Evolutionary conservation across 2,113 vertebrate species (phyloP).

Genomic region (Brachyistius frenatus): DNA sequence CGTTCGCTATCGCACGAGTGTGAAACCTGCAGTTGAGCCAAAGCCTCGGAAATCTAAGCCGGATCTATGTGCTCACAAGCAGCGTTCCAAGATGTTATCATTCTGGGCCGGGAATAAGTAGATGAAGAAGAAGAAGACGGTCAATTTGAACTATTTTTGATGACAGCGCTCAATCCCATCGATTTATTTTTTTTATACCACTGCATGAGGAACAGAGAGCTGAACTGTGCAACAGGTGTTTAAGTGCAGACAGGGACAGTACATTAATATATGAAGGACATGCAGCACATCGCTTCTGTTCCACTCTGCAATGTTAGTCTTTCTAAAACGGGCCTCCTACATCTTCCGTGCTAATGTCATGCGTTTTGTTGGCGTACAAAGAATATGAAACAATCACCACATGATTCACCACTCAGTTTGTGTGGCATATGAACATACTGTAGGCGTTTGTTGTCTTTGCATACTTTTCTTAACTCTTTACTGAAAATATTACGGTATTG

Average conservation of each 20-base stretch:
- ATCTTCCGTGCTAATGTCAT: neutral
- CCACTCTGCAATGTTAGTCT: conserved; percentile 5
- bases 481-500: conserved; percentile 65
- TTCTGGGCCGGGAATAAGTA: neutral
- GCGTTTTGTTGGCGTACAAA: neutral
- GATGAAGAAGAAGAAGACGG: neutral
- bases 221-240: conserved; percentile 27
- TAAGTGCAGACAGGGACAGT: conserved; percentile 19
- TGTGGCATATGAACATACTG: neutral
- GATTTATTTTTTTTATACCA: neutral
- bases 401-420: conserved; percentile 18
- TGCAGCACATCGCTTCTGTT: neutral
- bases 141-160: conserved; percentile 18
- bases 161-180: conserved; percentile 10
- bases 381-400: conserved; percentile 13
- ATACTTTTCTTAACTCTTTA: conserved; percentile 35
- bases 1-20: conserved; percentile 33
- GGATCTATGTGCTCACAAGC: conserved; percentile 12
- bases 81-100: conserved; percentile 6
- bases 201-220: conserved; percentile 13
- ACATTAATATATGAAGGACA: conserved; percentile 20
- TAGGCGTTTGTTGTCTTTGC: neutral
- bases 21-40: conserved; percentile 54
- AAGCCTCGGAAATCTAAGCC: conserved; percentile 61
- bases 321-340: conserved; percentile 6